phyloP scores from a whole-genome alignment of 1,140 invertebrate species.

The Drosophila arizonae region DNA sequence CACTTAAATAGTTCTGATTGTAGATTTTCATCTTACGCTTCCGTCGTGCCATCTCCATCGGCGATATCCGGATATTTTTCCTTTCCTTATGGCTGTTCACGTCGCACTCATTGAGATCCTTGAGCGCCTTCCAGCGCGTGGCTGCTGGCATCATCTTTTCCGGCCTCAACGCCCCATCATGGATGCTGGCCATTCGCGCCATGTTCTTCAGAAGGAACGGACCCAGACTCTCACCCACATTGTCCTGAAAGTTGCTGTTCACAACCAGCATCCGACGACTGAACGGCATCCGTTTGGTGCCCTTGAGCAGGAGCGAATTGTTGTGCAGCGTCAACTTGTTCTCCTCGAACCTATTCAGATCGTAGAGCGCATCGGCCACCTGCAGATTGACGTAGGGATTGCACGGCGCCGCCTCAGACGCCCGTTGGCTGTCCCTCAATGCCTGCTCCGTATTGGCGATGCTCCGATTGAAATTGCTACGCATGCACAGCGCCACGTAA shows the following conservation, averaged over 20 bases:
- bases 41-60: constrained; percentile 55
- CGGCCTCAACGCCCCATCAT: constrained; percentile 31
- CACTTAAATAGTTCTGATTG: constrained; percentile 67
- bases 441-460: constrained; percentile 34
- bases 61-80: constrained; percentile 49
- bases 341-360: constrained; percentile 70
- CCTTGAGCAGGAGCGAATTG: constrained; percentile 45
- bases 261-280: constrained; percentile 50
- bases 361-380: constrained; percentile 62
- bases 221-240: constrained; percentile 44
- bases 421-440: constrained; percentile 26
- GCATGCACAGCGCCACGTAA: constrained; percentile 26
- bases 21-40: constrained; percentile 64
- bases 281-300: constrained; percentile 52
- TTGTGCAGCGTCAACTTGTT: constrained; percentile 56
- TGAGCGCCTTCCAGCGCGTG: constrained; percentile 54
- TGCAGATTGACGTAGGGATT: constrained; percentile 35
- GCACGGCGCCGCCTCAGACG: not conserved
- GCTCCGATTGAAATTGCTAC: constrained; percentile 50
- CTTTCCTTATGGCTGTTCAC: constrained; percentile 55
- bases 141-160: constrained; percentile 9
- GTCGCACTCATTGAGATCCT: constrained; percentile 60
- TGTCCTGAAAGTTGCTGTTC: constrained; percentile 66
- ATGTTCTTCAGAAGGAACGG: constrained; percentile 57
- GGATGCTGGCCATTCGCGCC: constrained; percentile 26